A percentile compares a stretch with the other conserved stretches of the same genome.
Conservation (phyloP, 1,140 invertebrate genomes). For the Atta colombica region DNA sequence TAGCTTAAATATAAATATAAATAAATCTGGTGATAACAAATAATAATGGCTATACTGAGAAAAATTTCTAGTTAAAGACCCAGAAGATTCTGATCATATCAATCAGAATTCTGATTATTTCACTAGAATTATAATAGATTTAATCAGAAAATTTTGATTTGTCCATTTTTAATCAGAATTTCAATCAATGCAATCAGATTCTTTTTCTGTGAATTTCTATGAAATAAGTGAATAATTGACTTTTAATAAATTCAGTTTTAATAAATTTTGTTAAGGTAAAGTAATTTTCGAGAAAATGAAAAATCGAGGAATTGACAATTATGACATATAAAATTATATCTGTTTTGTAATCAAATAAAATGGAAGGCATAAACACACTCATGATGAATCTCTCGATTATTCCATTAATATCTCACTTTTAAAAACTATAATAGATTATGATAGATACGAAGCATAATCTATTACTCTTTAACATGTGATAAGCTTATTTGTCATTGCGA, state of each 20-base stretch:
- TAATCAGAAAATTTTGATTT: too few relatives aligned
- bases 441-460: conserved; percentile 12
- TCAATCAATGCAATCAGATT: too few relatives aligned
- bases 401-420: conserved; percentile 12
- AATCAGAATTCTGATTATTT: too few relatives aligned
- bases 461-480: conserved; percentile 15
- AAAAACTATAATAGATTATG: conserved; percentile 31
- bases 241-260: not conserved
- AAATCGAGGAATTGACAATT: not conserved
- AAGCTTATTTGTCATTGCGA: conserved; percentile 32
- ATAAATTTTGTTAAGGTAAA: conserved; percentile 5
- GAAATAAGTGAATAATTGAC: not conserved
- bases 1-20: not conserved
- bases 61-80: too few relatives aligned
- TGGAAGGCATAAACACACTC: not conserved
- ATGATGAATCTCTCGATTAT: conserved; percentile 8
- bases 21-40: not conserved
- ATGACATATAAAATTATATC: conserved; percentile 7
- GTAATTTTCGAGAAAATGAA: not conserved
- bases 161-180: too few relatives aligned
- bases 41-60: not conserved
- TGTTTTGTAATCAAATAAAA: not conserved
- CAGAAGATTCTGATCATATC: too few relatives aligned
- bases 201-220: not conserved
- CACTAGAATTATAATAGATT: too few relatives aligned